Evolutionary conservation across 2,888 invertebrate genomes (phyloP).

Genomic region (Cheilosia soror): DNA sequence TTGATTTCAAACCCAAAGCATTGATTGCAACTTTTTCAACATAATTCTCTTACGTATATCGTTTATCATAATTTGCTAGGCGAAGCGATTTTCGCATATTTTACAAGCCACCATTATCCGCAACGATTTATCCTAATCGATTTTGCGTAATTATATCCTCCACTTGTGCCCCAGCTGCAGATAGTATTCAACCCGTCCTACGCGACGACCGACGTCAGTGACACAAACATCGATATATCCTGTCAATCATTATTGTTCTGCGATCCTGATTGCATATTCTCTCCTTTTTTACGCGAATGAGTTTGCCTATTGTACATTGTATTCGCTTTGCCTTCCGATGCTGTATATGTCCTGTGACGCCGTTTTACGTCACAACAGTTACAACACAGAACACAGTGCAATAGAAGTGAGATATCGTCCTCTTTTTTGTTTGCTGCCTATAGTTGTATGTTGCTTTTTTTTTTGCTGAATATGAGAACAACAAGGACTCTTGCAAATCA

Average conservation of each 20-base stretch:
- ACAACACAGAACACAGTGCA: slow-evolving; percentile 1
- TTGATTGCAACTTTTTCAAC: no score
- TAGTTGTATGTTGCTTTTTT: slow-evolving; percentile 45
- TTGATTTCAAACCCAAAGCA: no score
- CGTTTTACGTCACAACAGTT: slow-evolving; percentile 63
- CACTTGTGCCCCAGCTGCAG: slow-evolving; percentile 65
- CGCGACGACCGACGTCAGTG: slow-evolving; percentile 9
- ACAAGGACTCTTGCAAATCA: slow-evolving; percentile 74
- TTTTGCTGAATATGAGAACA: slow-evolving; percentile 72
- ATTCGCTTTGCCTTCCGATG: neutral
- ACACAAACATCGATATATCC: slow-evolving; percentile 72
- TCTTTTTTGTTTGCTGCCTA: slow-evolving; percentile 23
- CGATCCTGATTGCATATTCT: slow-evolving; percentile 72
- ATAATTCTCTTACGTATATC: no score
- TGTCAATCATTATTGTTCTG: slow-evolving; percentile 75
- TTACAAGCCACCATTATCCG: neutral
- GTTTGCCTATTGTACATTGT: slow-evolving; percentile 46
- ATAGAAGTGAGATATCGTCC: slow-evolving; percentile 44
- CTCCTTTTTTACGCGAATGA: slow-evolving; percentile 37
- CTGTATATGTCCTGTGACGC: slow-evolving; percentile 46
- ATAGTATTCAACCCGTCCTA: slow-evolving; percentile 19
- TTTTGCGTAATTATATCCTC: slow-evolving; percentile 82
- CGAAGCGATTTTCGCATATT: neutral
- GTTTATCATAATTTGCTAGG: neutral
- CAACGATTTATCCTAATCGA: slow-evolving; percentile 77